These are phyloP conservation scores for Micrastur ruficollis DNA, from an alignment of 2,797 vertebrate genomes.

Conservation along the genomic window DNA sequence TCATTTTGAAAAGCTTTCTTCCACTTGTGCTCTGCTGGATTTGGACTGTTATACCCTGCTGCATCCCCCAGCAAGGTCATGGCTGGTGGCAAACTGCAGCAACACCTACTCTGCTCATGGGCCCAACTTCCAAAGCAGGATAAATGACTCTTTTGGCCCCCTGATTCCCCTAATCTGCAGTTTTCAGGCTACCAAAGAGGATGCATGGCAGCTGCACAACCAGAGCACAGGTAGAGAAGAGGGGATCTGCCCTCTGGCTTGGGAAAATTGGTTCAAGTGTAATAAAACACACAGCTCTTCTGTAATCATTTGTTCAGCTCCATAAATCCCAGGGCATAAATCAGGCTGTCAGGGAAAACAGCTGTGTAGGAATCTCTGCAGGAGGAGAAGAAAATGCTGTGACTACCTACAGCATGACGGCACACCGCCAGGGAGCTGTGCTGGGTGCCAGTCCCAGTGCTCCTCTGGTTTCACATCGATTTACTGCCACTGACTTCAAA, in stretches of 20 bases:
- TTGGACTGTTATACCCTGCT: background rate
- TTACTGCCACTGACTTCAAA: background rate
- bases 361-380: background rate
- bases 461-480: rapidly evolving
- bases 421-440: rapidly evolving
- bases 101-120: background rate
- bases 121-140: background rate
- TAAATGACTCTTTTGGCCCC: background rate
- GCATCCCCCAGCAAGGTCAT: background rate
- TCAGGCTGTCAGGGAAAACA: background rate
- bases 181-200: background rate
- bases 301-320: background rate
- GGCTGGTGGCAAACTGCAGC: background rate
- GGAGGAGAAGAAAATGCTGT: background rate
- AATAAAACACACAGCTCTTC: background rate
- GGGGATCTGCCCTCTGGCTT: background rate
- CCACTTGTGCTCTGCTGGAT: background rate
- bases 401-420: background rate
- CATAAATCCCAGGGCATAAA: background rate
- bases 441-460: rapidly evolving
- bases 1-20: background rate
- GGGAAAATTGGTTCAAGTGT: background rate
- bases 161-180: background rate
- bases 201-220: background rate
- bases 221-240: background rate